Evolutionary conservation across 1,140 invertebrate genomes (phyloP).

Genomic region (Trialeurodes vaporariorum): DNA sequence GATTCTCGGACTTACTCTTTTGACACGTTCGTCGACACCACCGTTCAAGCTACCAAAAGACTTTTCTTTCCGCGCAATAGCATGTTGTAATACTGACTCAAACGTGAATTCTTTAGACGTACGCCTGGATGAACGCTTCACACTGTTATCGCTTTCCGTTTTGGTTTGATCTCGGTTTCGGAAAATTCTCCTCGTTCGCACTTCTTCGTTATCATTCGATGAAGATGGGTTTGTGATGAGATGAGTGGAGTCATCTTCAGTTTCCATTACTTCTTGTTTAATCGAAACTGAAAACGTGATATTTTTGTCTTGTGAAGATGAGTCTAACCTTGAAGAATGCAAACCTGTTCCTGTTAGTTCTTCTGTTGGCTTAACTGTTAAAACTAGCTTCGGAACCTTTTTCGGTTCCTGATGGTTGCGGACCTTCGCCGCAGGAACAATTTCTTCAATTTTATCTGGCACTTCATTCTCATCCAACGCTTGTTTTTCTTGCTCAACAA

Average conservation of each 20-base stretch:
- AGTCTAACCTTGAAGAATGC: neutral
- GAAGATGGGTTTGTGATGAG: no score
- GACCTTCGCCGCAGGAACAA: no score
- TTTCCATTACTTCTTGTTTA: neutral
- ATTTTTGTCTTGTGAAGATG: neutral
- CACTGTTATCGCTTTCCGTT: conserved; percentile 1
- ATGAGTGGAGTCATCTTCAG: neutral
- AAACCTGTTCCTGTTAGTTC: neutral
- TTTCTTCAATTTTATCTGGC: no score
- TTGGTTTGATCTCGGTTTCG: neutral
- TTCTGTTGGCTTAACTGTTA: neutral
- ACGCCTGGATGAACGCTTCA: conserved; percentile 29
- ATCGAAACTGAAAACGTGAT: neutral
- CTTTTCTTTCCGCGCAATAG: conserved; percentile 33
- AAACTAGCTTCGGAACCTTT: no score
- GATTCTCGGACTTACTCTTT: neutral
- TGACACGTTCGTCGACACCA: neutral
- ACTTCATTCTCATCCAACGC: no score
- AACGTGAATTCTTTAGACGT: conserved; percentile 26
- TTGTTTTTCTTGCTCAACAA: no score
- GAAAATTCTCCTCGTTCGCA: neutral
- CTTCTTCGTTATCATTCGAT: neutral
- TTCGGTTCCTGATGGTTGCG: no score
- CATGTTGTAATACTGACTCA: conserved; percentile 31
- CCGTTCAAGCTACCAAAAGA: conserved; percentile 23